Base-by-base conservation (phyloP, 2,888 invertebrate genomes). In the Sycophila texana region DNA sequence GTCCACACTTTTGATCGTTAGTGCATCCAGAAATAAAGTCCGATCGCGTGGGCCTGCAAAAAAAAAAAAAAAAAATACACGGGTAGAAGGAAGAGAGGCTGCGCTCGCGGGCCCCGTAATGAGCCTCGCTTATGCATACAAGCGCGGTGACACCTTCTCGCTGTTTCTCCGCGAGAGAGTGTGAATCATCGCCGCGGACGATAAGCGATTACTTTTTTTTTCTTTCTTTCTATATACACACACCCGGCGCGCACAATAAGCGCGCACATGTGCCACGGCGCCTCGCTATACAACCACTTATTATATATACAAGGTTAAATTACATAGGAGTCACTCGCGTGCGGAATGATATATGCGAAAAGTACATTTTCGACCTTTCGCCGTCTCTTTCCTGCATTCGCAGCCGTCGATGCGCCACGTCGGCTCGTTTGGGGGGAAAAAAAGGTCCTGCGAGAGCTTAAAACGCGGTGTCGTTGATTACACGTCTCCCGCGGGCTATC, bases 91-190 rank as follows among this genome's bases (percentile, higher is more conserved):
- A 16, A 60, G 22, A 67, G 58, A 71, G 39, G 14, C 20, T 1
- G 39, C 30, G 53, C 2, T 22, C 14, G 67, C 39, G 49, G 66
- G 53, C 22, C 4, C 78, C 79, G 83, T 88, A 88, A 88, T 88
- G 86, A 87, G 86, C 83, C 84, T 85, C 85, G 84, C 85, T 87
- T 87, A 87, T 88, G 87, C 86, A 87, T 87, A 87, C 88, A 84
- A 85, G 83, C 84, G 60, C 82, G 85, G 87, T 86, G 89, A 89
- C 88, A 89, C 88, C 88, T 88, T 89, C 88, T 83, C 83, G 85
- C 81, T 84, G 83, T 84, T 82, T 74, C 39, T 39, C 26, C 26
- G 26, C 39, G 39, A 7, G 39, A 76, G 83, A 84, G 86, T 81
- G 85, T 88, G 88, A 88, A 86, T 88, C 88, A 88, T 88, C 87